Evolutionary conservation across 2,888 invertebrate species (phyloP).

Genomic region (Limnephilus rhombicus): DNA sequence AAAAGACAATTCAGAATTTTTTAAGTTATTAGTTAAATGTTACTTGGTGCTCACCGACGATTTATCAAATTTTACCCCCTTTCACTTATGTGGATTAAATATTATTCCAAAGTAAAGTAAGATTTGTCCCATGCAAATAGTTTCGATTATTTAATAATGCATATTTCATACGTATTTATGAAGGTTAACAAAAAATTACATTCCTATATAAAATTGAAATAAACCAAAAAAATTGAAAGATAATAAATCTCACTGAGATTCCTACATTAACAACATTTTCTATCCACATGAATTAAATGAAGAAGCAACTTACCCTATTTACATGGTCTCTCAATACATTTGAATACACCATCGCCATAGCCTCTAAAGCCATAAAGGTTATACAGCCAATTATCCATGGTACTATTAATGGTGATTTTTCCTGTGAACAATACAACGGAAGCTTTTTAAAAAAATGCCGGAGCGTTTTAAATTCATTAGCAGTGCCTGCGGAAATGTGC

Average conservation of each 20-base stretch:
- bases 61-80: background rate
- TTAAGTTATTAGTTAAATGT: no score
- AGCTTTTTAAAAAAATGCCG: background rate
- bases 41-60: no score
- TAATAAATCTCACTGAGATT: no score
- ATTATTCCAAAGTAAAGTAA: no score
- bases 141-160: background rate
- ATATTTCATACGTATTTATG: background rate
- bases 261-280: no score
- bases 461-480: background rate
- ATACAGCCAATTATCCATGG: constrained; percentile 90
- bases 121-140: background rate
- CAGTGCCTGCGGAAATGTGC: background rate
- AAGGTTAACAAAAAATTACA: background rate
- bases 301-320: constrained; percentile 81
- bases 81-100: background rate
- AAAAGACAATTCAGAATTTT: no score
- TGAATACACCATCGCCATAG: constrained; percentile 89
- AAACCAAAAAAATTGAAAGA: no score
- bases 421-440: constrained; percentile 75
- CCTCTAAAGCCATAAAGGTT: constrained; percentile 88
- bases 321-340: constrained; percentile 90
- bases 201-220: background rate
- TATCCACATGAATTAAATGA: background rate
- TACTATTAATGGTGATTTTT: constrained; percentile 85